Percentiles rank a stretch among this genome's conserved stretches.
Conservation (phyloP, 1,140 invertebrate genomes). For the Battus philenor region DNA sequence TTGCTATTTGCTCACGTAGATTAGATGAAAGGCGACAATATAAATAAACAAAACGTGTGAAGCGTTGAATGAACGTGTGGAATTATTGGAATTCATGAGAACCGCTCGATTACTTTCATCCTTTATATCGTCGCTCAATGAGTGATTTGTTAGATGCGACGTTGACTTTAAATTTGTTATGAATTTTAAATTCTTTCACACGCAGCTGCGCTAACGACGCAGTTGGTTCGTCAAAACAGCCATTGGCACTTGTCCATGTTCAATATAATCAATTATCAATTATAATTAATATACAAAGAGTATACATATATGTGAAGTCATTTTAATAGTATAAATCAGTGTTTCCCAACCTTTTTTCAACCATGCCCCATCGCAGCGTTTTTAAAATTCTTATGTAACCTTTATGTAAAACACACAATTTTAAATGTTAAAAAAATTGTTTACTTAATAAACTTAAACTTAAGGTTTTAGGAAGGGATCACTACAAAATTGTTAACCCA, state of each 20-base stretch:
- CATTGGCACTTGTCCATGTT: background rate
- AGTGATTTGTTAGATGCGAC: slow-evolving; percentile 31
- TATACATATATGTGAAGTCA: too few species aligned
- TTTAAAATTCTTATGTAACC: too few species aligned
- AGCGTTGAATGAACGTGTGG: slow-evolving; percentile 50
- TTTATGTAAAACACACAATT: too few species aligned
- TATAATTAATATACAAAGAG: too few species aligned
- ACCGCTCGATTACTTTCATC: slow-evolving; percentile 48
- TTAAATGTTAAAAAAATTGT: too few species aligned
- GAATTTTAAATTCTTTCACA: slow-evolving; percentile 14
- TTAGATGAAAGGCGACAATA: slow-evolving; percentile 66
- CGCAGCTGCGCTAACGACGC: slow-evolving; percentile 15
- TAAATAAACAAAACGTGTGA: slow-evolving; percentile 71
- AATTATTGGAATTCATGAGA: slow-evolving; percentile 59
- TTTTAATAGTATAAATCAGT: too few species aligned
- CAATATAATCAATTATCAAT: background rate
- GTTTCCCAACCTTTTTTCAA: too few species aligned
- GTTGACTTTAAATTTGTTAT: slow-evolving; percentile 13
- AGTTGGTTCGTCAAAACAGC: too few species aligned
- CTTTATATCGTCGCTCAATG: slow-evolving; percentile 30
- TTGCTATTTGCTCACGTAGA: slow-evolving; percentile 67
- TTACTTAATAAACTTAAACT: too few species aligned
- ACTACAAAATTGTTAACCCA: too few species aligned
- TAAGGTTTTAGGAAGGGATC: too few species aligned
- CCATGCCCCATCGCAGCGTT: too few species aligned